Conservation (phyloP, 2,888 invertebrate species). For the Lobophora halterata region DNA sequence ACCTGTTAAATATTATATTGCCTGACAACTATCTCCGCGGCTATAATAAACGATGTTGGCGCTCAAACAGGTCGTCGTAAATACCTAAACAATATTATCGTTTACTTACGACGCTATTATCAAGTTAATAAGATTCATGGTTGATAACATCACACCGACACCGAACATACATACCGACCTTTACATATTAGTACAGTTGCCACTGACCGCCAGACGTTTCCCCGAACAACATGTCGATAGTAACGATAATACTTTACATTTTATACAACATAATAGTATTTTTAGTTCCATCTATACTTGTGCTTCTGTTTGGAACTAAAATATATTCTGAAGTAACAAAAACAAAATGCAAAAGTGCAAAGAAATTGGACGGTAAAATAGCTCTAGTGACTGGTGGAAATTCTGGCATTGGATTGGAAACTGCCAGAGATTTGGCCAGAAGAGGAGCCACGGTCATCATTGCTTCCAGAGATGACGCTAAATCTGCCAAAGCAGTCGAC, state of each 20-base stretch:
- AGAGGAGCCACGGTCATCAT: conserved; percentile 85
- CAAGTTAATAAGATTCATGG: too few relatives aligned
- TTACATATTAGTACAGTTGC: too few relatives aligned
- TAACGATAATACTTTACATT: not conserved
- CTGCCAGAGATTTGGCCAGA: conserved; percentile 84
- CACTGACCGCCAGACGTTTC: too few relatives aligned
- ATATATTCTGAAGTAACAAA: conserved; percentile 39
- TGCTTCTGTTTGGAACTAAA: conserved; percentile 24
- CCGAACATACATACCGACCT: too few relatives aligned
- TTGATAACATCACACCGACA: too few relatives aligned
- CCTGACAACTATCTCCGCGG: too few relatives aligned
- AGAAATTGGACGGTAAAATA: conserved; percentile 76
- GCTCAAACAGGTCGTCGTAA: too few relatives aligned
- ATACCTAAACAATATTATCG: too few relatives aligned
- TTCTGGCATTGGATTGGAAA: conserved; percentile 90
- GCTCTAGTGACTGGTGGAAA: conserved; percentile 90
- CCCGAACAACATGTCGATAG: conserved; percentile 16
- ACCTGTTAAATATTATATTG: too few relatives aligned
- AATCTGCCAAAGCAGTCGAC: conserved; percentile 84
- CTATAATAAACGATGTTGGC: too few relatives aligned
- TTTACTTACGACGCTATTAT: too few relatives aligned
- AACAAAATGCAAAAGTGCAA: conserved; percentile 52
- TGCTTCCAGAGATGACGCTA: conserved; percentile 87
- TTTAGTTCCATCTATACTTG: not conserved
- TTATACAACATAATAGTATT: conserved; percentile 3